A percentile compares a stretch with the other conserved stretches of the same genome.
Conservation (phyloP, 2,113 vertebrate genomes). For the Aegypius monachus region DNA sequence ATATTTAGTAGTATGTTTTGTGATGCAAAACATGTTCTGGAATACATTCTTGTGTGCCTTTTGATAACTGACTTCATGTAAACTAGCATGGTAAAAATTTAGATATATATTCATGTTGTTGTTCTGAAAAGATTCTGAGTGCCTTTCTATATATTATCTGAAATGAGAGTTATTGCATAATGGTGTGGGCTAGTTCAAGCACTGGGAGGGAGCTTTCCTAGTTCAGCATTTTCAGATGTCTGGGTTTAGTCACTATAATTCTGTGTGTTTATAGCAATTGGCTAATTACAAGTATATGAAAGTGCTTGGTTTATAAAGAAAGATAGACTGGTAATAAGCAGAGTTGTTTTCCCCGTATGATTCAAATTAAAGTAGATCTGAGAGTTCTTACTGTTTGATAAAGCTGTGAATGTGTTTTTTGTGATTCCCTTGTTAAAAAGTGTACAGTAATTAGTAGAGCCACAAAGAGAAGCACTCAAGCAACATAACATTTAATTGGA, state of each 20-base stretch:
- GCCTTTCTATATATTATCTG: not conserved
- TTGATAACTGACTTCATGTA: not conserved
- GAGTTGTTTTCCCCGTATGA: not conserved
- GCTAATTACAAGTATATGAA: not conserved
- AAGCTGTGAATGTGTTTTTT: not conserved
- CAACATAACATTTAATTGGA: not conserved
- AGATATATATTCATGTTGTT: not conserved
- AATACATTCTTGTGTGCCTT: not conserved
- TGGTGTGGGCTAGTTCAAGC: not conserved
- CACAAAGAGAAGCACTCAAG: not conserved
- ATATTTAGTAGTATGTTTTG: not conserved
- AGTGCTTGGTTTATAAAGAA: not conserved
- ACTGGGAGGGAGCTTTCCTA: not conserved
- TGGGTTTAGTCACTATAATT: not conserved
- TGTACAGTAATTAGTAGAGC: not conserved
- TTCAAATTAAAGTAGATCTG: not conserved
- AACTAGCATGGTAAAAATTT: not conserved
- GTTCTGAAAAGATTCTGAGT: not conserved
- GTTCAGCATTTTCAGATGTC: not conserved
- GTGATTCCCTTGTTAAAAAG: not conserved
- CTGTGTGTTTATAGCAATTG: not conserved
- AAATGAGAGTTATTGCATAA: not conserved
- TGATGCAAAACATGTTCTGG: not conserved
- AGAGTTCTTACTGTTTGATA: not conserved
- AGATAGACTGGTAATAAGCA: not conserved